Base-by-base conservation (phyloP, 2,797 vertebrate genomes). In the Carcharodon carcharias region DNA sequence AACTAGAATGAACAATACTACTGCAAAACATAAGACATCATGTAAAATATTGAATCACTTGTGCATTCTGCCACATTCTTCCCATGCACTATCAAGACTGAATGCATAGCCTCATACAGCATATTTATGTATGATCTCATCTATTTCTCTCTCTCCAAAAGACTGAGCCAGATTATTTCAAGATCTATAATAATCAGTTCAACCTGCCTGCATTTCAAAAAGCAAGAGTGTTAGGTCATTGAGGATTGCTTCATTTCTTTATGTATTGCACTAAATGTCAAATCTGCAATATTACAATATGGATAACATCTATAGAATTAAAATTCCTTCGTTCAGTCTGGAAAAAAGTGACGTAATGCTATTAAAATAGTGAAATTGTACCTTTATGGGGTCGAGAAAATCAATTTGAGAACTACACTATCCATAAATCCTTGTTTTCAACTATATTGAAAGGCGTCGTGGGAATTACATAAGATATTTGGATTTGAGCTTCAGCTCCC, bases 261-360 rank as follows among this genome's bases (percentile, higher is more conserved):
- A 35, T 61, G 89, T 35, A 61, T 92, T n/a, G n/a, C 35, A 56
- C 54, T 56, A 73, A 56, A 95, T n/a, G 50, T 95, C 94, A 95
- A 58, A 95, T 58, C 28, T 58, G 54, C 65, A n/a, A 95, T 71
- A 56, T 73, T 95, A 56, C 69, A 95, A 71, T 95, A 35, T 77
- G 69, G 94, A 77, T 93, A 93, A 93, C 91, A 67, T 63, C 89
- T n/a, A 63, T 67, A 67, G 94, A 77, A 95, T 71, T 73, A 95
- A 95, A 56, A 95, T 56, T 31, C 45, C 45, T 77, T n/a, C 12
- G 4, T 77, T 95, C 69, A 8, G 56, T 95, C 94, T n/a, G 67
- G 50, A 56, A 73, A 45, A 95, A 50, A 69, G 23, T 71, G 54
- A n/a, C 7, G 6, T 16, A 73, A 56, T 71, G 67, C 58, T 92